Conservation (phyloP, 2,797 vertebrate genomes). For the Adrianichthys oophorus region DNA sequence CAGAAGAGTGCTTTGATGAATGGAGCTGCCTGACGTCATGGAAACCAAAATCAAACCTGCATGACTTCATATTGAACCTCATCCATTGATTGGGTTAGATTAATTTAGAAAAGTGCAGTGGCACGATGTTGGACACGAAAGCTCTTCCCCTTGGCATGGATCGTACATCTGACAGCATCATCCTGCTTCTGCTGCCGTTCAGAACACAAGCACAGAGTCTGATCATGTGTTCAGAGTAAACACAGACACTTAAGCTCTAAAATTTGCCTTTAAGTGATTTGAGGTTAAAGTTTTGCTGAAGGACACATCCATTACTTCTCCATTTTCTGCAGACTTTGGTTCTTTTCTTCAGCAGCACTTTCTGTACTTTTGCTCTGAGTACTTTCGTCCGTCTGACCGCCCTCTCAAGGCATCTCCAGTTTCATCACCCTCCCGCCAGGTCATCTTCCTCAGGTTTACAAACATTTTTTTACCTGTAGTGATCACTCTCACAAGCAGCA, state of each 20-base stretch:
- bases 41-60: too few relatives aligned
- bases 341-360: slow-evolving; percentile 16
- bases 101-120: too few relatives aligned
- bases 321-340: neutral
- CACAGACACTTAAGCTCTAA: slow-evolving; percentile 7
- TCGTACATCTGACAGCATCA: too few relatives aligned
- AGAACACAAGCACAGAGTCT: too few relatives aligned
- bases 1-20: too few relatives aligned
- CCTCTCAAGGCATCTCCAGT: slow-evolving; percentile 24
- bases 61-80: too few relatives aligned
- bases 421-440: slow-evolving; percentile 28
- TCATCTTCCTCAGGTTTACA: slow-evolving; percentile 36
- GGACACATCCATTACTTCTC: slow-evolving; percentile 5
- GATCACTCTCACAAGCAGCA: slow-evolving; percentile 44
- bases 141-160: too few relatives aligned
- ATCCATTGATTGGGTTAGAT: too few relatives aligned
- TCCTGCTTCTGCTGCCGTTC: too few relatives aligned
- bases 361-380: slow-evolving; percentile 13
- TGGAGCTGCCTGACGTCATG: too few relatives aligned
- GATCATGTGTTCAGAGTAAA: neutral
- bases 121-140: too few relatives aligned
- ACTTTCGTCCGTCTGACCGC: slow-evolving; percentile 19
- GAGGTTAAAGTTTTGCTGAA: slow-evolving; percentile 11
- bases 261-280: slow-evolving; percentile 11
- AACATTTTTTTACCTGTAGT: slow-evolving; percentile 68